A percentile compares a stretch with the other conserved stretches of the same genome.
phyloP scores from a whole-genome alignment of 2,797 vertebrate species.

The Psittacula derbiana region DNA sequence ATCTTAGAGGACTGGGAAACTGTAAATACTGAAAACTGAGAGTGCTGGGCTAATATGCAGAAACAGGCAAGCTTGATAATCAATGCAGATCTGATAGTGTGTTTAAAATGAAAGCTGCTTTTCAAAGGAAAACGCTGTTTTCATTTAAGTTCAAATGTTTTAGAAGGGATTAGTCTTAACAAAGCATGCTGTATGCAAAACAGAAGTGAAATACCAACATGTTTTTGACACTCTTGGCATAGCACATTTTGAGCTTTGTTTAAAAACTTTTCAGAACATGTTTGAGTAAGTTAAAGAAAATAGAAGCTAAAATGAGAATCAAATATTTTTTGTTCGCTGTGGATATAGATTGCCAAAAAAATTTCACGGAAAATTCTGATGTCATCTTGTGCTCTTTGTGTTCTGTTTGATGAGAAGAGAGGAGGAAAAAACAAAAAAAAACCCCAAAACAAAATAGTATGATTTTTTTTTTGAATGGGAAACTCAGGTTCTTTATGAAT shows the following conservation, averaged over 20 bases:
- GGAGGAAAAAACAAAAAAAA: neutral
- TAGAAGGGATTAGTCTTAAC: neutral
- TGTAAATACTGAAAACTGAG: neutral
- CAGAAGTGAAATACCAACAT: neutral
- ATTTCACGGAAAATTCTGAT: neutral
- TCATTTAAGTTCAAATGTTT: neutral
- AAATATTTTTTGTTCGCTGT: neutral
- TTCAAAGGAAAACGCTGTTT: neutral
- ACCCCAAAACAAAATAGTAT: neutral
- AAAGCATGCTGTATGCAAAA: conserved; percentile 7
- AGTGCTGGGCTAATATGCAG: neutral
- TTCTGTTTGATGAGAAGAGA: neutral
- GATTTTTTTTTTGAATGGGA: neutral
- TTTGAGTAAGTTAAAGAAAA: neutral
- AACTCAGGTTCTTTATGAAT: neutral
- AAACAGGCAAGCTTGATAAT: neutral
- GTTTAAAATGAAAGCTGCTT: neutral
- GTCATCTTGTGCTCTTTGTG: neutral
- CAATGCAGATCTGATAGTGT: neutral
- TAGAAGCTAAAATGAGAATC: neutral
- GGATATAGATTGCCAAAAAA: neutral
- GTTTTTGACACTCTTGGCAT: neutral
- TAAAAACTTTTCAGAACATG: neutral
- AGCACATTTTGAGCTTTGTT: neutral
- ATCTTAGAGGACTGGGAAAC: neutral